Base-by-base conservation (phyloP, 2,113 vertebrate species). In the Arizona elegans region DNA sequence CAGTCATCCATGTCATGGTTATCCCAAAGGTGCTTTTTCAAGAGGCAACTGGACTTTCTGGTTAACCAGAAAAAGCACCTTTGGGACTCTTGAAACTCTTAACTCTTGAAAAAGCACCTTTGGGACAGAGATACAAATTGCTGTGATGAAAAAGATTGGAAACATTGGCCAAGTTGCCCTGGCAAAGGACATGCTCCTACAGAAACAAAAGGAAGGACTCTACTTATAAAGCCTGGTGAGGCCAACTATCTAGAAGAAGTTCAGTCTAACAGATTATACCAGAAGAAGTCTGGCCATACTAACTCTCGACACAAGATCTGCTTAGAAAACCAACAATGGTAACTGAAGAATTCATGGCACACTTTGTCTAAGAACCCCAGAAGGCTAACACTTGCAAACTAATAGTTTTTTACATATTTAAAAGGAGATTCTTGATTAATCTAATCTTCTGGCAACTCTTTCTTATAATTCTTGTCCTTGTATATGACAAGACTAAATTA, bases 401-500 rank as follows among this genome's bases (percentile, higher is more conserved):
- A 50, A 59, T 94, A 65, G 13, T 38, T 90, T 94, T 94, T 87
- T 52, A 33, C 21, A 91, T 65, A 94, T 95, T 92, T 94, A 95
- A 95, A 96, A 96, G 93, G 93, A 94, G n/a, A 33, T 33, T 33
- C n/a, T 75, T 81, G n/a, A 38, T 81, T 38, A 38, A 81, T 19
- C 70, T 33, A 75, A 75, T 19, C 5, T 81, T 81, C 70, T 81
- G 70, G n/a, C n/a, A 81, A 81, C 2, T 81, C 7, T 9, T 81
- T 38, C 8, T 43, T 43, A 81, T 21, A 43, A 81, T 81, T 43
- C 8, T 81, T 81, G 75, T 81, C 17, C 8, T 21, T 21, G 17
- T 81, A 81, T 38, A 81, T 21, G 75, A 81, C 8, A 43, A 43
- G 15, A 38, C 13, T 75, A 75, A 33, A 75, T 33, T 33, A 75